phyloP scores from a whole-genome alignment of 53 echinoderm and acorn worm genomes.

The Echinarachnius parma region DNA sequence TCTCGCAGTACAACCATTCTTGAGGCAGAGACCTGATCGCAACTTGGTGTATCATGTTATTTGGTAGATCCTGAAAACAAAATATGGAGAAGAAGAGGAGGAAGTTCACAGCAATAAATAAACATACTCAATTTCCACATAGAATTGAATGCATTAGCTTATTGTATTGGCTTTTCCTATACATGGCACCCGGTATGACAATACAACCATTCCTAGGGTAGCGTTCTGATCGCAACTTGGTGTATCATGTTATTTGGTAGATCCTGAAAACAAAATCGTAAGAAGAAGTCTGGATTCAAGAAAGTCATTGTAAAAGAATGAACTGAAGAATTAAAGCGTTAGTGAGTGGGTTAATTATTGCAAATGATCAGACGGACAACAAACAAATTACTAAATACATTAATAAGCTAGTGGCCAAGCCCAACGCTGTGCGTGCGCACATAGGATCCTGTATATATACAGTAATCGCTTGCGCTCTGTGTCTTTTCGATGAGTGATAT shows the following conservation, averaged over 20 bases:
- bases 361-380: neutral
- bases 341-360: neutral
- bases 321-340: neutral
- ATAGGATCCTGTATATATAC: no score
- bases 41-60: conserved; percentile 98
- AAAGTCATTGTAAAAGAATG: neutral
- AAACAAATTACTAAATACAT: neutral
- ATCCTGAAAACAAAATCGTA: conserved; percentile 43
- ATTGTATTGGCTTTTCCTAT: no score
- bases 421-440: no score
- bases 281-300: neutral
- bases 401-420: no score
- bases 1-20: conserved; percentile 98
- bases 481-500: no score
- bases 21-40: conserved; percentile 87
- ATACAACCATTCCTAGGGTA: no score
- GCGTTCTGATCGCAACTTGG: no score
- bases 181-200: no score
- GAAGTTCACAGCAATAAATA: neutral
- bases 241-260: conserved; percentile 89
- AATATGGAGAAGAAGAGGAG: neutral
- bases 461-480: no score
- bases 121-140: no score
- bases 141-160: no score
- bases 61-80: conserved; percentile 75